These are phyloP conservation scores for rabbit (Oryctolagus cuniculus) DNA, from an alignment of 2,113 vertebrate genomes.

Conservation along the genomic window mOryCun1.1 NC_091441.1:9188501-9189000, in stretches of 20 bases:
- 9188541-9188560: background rate
- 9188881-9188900: constrained; percentile 63
- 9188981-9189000: constrained; percentile 72
- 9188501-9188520: background rate
- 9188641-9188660: constrained; percentile 59
- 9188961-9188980: constrained; percentile 55
- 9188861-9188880: constrained; percentile 57
- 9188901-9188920: constrained; percentile 34
- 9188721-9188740: constrained; percentile 63
- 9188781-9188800: constrained; percentile 62
- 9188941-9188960: constrained; percentile 45
- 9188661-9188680: constrained; percentile 14
- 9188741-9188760: constrained; percentile 25
- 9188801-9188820: constrained; percentile 66
- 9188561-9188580: background rate
- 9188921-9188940: constrained; percentile 68
- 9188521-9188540: background rate
- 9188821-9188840: constrained; percentile 49
- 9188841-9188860: constrained; percentile 69
- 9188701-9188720: constrained; percentile 62
- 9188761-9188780: constrained; percentile 28
- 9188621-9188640: background rate
- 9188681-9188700: constrained; percentile 33
- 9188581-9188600: background rate
- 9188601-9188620: background rate